phyloP scores from a whole-genome alignment of 2,797 vertebrate species.

The Aselliscus stoliczkanus region DNA sequence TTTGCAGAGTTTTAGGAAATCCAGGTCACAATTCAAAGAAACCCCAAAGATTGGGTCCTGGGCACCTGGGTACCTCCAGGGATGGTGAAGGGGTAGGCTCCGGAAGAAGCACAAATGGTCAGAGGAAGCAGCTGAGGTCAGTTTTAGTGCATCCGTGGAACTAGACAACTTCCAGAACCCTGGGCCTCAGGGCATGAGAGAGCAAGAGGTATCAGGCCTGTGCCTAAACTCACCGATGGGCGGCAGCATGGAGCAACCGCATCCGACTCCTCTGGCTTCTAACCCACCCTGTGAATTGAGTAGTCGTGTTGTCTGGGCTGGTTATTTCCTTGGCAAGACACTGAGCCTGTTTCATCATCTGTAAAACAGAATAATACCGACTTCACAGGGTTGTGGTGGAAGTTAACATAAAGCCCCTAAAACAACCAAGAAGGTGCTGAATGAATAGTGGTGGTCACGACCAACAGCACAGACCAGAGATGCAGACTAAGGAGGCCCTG shows the following conservation, averaged over 20 bases:
- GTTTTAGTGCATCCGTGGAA: not conserved
- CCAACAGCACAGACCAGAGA: not conserved
- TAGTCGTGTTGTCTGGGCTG: not conserved
- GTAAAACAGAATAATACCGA: not conserved
- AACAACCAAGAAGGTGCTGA: not conserved
- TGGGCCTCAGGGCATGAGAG: not conserved
- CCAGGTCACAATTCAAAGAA: not conserved
- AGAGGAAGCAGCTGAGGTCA: not conserved
- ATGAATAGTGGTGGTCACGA: rapidly evolving
- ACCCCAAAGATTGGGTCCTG: not conserved
- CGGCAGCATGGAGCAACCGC: not conserved
- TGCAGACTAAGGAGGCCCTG: not conserved
- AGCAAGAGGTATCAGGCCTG: not conserved
- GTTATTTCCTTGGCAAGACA: not conserved
- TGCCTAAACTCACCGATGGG: not conserved
- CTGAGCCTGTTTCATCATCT: not conserved
- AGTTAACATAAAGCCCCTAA: not conserved
- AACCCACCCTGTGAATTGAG: not conserved
- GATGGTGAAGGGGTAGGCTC: not conserved
- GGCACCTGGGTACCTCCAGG: not conserved
- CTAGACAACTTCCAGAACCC: not conserved
- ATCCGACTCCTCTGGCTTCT: not conserved
- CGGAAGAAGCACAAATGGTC: not conserved
- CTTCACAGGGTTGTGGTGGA: not conserved
- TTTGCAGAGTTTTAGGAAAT: not conserved